Evolutionary conservation across 2,888 invertebrate species (phyloP), one percentile per base, ranked within the genome.

Genomic region (Drosophila fungiperda): DNA sequence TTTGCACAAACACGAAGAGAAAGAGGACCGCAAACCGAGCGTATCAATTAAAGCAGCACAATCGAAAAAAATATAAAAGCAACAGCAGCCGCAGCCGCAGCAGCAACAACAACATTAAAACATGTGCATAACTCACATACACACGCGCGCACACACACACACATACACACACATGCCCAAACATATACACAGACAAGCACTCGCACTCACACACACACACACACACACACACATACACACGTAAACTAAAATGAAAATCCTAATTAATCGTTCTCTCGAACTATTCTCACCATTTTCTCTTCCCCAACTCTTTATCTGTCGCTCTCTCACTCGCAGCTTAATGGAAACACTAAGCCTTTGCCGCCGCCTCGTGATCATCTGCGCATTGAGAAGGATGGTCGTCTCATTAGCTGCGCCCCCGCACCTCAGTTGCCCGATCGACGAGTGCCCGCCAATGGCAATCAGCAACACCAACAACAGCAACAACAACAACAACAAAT

Each of bases 341-440:
- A 93, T 87, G 93, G 93, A 60, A 93, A 92, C 17, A 83, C 92
- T 0, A 93, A 93, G 75, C 93, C 93, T 40, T 91, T 93, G 70
- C 93, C 93, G 59, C 95, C 95, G 50, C 95, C 96, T 48, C 94
- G 96, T 82, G 96, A 96, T 93, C 95, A 96, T 88, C 92, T 95
- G 76, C 94, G 94, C 73, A 94, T 94, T 78, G 95, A 95, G 85
- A 94, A 95, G 87, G 95, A 95, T 83, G 94, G 94, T 5, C 93
- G 95, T 45, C 92, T 95, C 74, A 94, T 95, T 76, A 96, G 95
- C 92, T 92, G 95, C 92, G 94, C 96, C 70, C 95, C 95, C 23
- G 95, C 95, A 75, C 95, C 97, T 77, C 93, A 95, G 92, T 65
- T 92, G 67, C 96, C 97, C 74, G 96, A 95, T 81, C 94, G 96